Percentiles rank a stretch among this genome's conserved stretches.
These are phyloP conservation scores for Alauda arvensis DNA, from an alignment of 2,797 vertebrate genomes.

Conservation along the genomic window DNA sequence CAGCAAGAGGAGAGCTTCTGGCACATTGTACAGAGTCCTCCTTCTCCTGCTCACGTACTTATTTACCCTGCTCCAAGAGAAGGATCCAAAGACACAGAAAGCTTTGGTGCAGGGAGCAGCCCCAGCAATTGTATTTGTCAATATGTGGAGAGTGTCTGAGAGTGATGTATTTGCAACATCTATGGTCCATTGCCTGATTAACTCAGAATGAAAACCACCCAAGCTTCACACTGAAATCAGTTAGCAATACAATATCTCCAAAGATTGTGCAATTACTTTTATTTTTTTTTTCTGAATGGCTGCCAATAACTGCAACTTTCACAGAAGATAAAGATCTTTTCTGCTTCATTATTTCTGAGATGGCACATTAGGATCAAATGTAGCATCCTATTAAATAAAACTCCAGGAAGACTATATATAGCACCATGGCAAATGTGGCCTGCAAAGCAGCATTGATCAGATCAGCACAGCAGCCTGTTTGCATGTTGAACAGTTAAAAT, in stretches of 20 bases:
- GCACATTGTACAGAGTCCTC: not conserved
- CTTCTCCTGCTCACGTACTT: not conserved
- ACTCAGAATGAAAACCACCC: slow-evolving; percentile 67
- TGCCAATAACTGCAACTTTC: slow-evolving; percentile 74
- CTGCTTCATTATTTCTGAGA: slow-evolving; percentile 73
- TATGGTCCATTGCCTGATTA: slow-evolving; percentile 67
- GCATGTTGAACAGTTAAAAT: slow-evolving; percentile 53
- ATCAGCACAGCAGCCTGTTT: slow-evolving; percentile 55
- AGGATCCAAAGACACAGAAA: not conserved
- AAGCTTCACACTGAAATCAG: slow-evolving; percentile 60
- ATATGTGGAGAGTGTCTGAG: slow-evolving; percentile 39
- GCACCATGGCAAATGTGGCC: slow-evolving; percentile 60
- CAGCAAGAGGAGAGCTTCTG: slow-evolving; percentile 6
- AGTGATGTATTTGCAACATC: slow-evolving; percentile 58
- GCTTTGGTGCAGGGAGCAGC: slow-evolving; percentile 13
- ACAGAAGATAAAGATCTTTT: slow-evolving; percentile 72
- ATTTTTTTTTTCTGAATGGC: slow-evolving; percentile 66
- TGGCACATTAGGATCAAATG: slow-evolving; percentile 73
- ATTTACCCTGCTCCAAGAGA: not conserved
- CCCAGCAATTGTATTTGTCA: slow-evolving; percentile 59
- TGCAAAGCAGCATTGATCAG: slow-evolving; percentile 60
- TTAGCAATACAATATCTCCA: slow-evolving; percentile 65
- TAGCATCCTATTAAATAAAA: slow-evolving; percentile 71
- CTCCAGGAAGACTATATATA: slow-evolving; percentile 68
- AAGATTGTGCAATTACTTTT: slow-evolving; percentile 71